These are phyloP conservation scores for Yasuhikotakia modesta DNA, from an alignment of 2,797 vertebrate species.

Conservation along the genomic window DNA sequence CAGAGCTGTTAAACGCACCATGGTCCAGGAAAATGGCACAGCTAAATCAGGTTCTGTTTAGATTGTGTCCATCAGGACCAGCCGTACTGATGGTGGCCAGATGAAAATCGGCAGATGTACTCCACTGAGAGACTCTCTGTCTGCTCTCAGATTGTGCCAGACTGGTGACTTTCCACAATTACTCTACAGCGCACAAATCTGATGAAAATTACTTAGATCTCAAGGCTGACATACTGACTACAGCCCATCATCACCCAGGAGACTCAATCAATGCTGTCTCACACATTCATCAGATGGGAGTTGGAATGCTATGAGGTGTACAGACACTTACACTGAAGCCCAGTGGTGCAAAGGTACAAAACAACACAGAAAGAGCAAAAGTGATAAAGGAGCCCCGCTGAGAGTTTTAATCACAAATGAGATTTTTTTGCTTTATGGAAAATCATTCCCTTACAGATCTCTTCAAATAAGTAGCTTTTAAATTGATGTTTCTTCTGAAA, in stretches of 20 bases:
- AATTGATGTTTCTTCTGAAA: conserved; percentile 39
- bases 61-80: not conserved
- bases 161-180: conserved; percentile 23
- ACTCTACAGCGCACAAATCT: conserved; percentile 6
- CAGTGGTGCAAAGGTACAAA: conserved; percentile 23
- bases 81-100: not conserved
- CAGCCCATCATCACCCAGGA: conserved; percentile 13
- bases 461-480: conserved; percentile 31
- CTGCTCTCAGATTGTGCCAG: conserved; percentile 11
- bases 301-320: not conserved
- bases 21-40: conserved; percentile 9
- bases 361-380: conserved; percentile 9
- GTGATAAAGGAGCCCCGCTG: not conserved
- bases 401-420: conserved; percentile 32
- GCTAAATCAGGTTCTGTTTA: conserved; percentile 19
- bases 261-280: conserved; percentile 36
- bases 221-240: conserved; percentile 25
- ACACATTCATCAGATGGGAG: conserved; percentile 36
- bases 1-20: conserved; percentile 6
- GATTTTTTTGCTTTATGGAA: conserved; percentile 31
- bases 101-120: conserved; percentile 25
- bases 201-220: conserved; percentile 35
- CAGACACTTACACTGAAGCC: not conserved
- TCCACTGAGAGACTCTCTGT: conserved; percentile 13
- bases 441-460: conserved; percentile 30